A percentile compares a stretch with the other conserved stretches of the same genome.
These are phyloP conservation scores for Opisthograptis luteolata DNA, from an alignment of 2,888 invertebrate species.

Conservation along the genomic window DNA sequence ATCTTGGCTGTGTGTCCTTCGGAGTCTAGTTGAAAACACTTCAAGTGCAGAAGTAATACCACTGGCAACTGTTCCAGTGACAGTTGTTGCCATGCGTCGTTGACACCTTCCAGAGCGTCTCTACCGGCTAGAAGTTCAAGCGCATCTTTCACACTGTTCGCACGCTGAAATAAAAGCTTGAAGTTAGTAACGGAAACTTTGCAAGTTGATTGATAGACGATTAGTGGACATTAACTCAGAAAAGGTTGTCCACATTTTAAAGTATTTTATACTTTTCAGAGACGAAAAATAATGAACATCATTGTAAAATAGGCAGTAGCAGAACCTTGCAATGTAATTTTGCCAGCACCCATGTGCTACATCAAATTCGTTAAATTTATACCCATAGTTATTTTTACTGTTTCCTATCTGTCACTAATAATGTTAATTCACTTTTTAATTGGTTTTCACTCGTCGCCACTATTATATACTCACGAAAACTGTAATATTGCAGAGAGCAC, in stretches of 20 bases:
- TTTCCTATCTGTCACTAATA: no score
- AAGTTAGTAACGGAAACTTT: not conserved
- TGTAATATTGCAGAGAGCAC: no score
- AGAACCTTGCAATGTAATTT: no score
- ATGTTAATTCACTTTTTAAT: no score
- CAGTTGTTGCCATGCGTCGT: conserved; percentile 95
- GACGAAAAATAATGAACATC: conserved; percentile 62
- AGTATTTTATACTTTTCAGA: conserved; percentile 46
- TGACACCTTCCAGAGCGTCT: conserved; percentile 94
- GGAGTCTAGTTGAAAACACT: conserved; percentile 95
- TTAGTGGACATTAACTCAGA: conserved; percentile 44
- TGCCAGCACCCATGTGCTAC: no score
- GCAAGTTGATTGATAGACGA: not conserved
- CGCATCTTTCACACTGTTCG: conserved; percentile 93
- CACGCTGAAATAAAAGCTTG: conserved; percentile 84
- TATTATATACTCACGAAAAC: no score
- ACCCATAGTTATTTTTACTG: no score
- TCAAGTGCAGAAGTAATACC: conserved; percentile 95
- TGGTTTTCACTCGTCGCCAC: no score
- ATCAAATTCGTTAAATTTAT: no score
- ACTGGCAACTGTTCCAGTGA: conserved; percentile 95
- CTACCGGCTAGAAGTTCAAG: conserved; percentile 93
- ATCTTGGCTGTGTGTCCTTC: conserved; percentile 97
- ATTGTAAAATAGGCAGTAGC: no score
- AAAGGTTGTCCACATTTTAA: conserved; percentile 45